Evolutionary conservation across 2,797 vertebrate genomes (phyloP), one percentile per base, ranked within the genome.

Genomic region (Diplodus puntazzo): DNA sequence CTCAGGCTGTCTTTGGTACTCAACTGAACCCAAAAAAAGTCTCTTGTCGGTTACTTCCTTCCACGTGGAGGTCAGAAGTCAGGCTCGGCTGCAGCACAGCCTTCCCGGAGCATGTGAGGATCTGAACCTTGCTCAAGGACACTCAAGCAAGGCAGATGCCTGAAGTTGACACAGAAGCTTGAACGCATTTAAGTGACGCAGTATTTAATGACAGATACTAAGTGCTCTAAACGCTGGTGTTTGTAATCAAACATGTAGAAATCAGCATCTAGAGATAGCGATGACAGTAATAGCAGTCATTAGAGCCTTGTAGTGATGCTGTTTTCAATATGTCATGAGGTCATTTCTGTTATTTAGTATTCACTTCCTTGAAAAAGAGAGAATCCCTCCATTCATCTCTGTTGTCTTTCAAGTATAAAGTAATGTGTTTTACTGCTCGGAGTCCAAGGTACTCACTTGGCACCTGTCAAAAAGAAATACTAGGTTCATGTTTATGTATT

Each of bases 1-100:
- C 79, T 17, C n/a, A 30, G 81, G 87, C 84, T 42, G 46, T 87
- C 80, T 87, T 72, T 80, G 59, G 43, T 63, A 42, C 69, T 76
- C 54, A 42, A 39, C 63, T 73, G 57, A 83, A 80, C 62, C 53
- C 45, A 11, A 10, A 7, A 20, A 71, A 79, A 66, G 46, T n/a
- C 39, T 75, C 5, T 55, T 75, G 75, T 66, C 46, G 69, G 12
- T 69, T 73, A 21, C 54, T 54, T 54, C 49, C 64, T 71, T 75
- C 58, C 63, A 62, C 42, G 2, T 52, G 59, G 66, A 65, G 77
- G 70, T 87, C 83, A 84, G 27, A 78, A 85, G 82, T 84, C 73
- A n/a, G 46, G 27, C 9, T 6, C n/a, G 52, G 70, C 66, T 27
- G 54, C 70, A 78, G 59, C 78, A 58, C 65, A 12, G 45, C 65